phyloP scores from a whole-genome alignment of 2,888 invertebrate species.

The Lithophane ornitopus region DNA sequence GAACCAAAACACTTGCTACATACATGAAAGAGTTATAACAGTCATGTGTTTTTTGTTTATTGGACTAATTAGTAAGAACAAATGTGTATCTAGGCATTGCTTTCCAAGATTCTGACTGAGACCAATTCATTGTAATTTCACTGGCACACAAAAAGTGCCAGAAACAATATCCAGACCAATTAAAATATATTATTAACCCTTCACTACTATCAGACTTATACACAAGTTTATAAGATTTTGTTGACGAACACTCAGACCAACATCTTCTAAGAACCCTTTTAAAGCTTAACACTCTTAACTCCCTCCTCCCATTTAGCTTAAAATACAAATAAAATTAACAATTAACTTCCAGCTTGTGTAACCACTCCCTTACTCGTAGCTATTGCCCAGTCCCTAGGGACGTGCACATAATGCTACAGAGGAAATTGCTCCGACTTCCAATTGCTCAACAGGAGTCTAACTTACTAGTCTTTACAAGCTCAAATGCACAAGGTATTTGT shows the following conservation, averaged over 20 bases:
- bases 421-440: conserved; percentile 66
- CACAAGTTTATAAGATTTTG: neutral
- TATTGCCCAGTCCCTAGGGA: conserved; percentile 40
- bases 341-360: conserved; percentile 16
- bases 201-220: no score
- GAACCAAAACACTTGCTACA: neutral
- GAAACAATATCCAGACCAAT: neutral
- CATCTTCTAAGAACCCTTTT: neutral
- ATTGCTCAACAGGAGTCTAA: conserved; percentile 56
- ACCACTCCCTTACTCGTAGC: conserved; percentile 28
- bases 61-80: neutral
- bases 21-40: neutral
- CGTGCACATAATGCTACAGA: conserved; percentile 63
- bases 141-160: neutral
- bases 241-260: neutral
- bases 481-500: conserved; percentile 56
- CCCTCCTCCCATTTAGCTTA: neutral
- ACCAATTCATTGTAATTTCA: neutral
- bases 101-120: neutral
- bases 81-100: no score
- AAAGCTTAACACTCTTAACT: neutral
- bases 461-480: conserved; percentile 51
- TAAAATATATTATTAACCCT: neutral
- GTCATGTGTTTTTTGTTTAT: neutral
- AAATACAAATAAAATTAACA: conserved; percentile 20